Base-by-base conservation (phyloP, 2,113 vertebrate species). In the Promerops cafer region DNA sequence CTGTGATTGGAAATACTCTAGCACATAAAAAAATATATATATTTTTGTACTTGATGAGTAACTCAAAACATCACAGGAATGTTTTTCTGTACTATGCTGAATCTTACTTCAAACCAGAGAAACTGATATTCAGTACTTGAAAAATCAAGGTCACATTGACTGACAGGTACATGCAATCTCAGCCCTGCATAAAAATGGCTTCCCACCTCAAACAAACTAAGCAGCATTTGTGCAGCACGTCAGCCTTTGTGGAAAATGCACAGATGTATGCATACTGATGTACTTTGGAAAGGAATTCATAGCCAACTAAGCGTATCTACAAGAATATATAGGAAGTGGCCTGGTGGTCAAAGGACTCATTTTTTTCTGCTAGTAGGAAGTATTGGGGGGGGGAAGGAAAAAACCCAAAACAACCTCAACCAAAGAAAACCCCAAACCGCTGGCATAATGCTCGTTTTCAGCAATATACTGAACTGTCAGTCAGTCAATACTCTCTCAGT, bases 401-500 rank as follows among this genome's bases (percentile, higher is more conserved):
- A 45, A 59, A 27, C 37, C 13, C 17, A 3, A 68, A 60, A 69
- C 13, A 76, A 59, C 1, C 14, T 7, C 5, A 50, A 57, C 10
- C 1, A 3, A 74, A 84, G 39, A 42, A 82, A 74, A 47, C 6
- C 4, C 22, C 33, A 39, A 76, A 28, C 4, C 2, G 5, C 35
- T n/a, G 30, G 30, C 33, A 70, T 45, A 80, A 80, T 66, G 68
- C 57, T 94, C 52, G 92, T 96, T 96, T 95, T 74, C 79, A 93
- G 59, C 79, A 94, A 94, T 90, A 75, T 33, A 77, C 56, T 81
- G 54, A 96, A 66, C 75, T 95, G 93, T 60, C 95, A 95, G 40
- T 90, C 94, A 89, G 78, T n/a, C 63, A 74, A 40, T 39, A 42
- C 5, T 66, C 30, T 65, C 59, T 50, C 45, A 54, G 40, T 66